These are phyloP conservation scores for Pteronotus mesoamericanus DNA, from an alignment of 2,797 vertebrate genomes.

Conservation along the genomic window DNA sequence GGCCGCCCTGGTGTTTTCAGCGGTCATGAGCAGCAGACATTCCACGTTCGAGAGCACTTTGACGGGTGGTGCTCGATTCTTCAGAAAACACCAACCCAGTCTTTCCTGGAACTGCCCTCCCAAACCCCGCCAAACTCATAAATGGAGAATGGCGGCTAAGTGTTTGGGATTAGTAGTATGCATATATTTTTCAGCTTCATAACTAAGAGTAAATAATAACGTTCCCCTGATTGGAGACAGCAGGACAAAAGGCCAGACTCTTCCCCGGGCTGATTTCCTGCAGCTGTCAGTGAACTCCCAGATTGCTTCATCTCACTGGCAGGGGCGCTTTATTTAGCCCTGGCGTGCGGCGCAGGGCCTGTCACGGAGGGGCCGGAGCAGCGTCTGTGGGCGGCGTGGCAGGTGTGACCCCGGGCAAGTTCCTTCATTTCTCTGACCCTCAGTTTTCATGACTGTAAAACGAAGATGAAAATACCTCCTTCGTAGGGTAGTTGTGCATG, in stretches of 20 bases:
- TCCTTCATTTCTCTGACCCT: neutral
- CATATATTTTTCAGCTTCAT: constrained; percentile 18
- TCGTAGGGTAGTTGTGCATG: neutral
- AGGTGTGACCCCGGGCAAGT: neutral
- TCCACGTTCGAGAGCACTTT: neutral
- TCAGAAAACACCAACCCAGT: neutral
- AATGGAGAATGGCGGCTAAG: constrained; percentile 36
- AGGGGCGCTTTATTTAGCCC: neutral
- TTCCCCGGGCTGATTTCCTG: neutral
- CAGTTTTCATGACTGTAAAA: neutral
- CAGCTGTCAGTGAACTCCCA: constrained; percentile 52
- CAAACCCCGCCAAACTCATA: neutral
- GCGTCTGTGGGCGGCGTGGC: neutral
- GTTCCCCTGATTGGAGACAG: neutral
- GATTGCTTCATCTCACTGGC: neutral
- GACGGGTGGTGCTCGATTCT: neutral
- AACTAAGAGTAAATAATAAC: neutral
- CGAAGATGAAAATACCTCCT: neutral
- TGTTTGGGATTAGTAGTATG: neutral
- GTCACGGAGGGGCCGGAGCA: neutral
- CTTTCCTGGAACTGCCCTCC: constrained; percentile 18
- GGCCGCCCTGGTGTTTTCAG: neutral
- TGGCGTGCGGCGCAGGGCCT: neutral
- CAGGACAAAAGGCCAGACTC: constrained; percentile 30
- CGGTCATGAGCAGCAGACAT: neutral